Conservation (phyloP, 30 jellyfish, hydroid and myxozoan species). For the Aurelia sp. region DNA sequence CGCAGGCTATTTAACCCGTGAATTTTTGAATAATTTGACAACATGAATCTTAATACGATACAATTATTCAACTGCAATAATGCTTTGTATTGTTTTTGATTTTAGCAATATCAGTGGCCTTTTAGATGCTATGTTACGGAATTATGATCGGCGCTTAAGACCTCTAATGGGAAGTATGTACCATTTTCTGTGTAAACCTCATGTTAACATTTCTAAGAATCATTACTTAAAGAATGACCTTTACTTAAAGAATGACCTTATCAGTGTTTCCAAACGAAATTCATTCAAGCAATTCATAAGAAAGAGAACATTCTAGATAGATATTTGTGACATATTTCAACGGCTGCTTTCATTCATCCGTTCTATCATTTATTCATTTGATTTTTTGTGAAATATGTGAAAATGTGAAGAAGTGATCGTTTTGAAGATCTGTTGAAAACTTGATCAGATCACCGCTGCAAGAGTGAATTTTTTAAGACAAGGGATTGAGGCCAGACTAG, state of each 20-base stretch:
- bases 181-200: not conserved
- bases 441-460: too few species aligned
- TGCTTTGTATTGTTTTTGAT: not conserved
- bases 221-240: not conserved
- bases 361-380: too few species aligned
- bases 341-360: not conserved
- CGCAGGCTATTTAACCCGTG: too few species aligned
- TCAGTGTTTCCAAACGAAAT: not conserved
- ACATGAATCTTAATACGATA: too few species aligned
- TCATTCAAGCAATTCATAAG: too few species aligned
- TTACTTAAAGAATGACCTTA: not conserved
- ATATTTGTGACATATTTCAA: not conserved
- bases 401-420: too few species aligned
- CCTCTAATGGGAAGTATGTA: slow-evolving; percentile 89
- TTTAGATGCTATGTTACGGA: slow-evolving; percentile 69
- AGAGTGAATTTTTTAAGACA: too few species aligned
- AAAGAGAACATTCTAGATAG: not conserved
- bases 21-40: too few species aligned
- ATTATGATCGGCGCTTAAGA: slow-evolving; percentile 84
- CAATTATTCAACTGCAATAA: too few species aligned
- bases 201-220: not conserved
- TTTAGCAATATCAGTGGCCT: slow-evolving; percentile 84
- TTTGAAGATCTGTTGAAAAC: too few species aligned
- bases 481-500: too few species aligned
- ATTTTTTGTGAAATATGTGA: too few species aligned